Evolutionary conservation across 2,797 vertebrate species (phyloP).

Genomic region (Tadarida brasiliensis): DNA sequence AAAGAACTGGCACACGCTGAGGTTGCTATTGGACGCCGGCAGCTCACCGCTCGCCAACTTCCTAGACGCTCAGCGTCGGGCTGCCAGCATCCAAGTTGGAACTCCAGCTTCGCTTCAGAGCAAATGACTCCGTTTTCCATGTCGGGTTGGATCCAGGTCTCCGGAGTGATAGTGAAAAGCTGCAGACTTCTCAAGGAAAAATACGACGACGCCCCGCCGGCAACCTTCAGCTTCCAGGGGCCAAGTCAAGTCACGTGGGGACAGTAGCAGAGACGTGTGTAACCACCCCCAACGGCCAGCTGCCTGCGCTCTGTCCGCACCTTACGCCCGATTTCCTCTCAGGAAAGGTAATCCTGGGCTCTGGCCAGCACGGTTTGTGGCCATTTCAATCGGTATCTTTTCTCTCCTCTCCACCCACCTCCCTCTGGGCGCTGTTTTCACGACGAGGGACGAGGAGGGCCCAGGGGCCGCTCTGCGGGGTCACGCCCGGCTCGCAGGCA

Average conservation of each 20-base stretch:
- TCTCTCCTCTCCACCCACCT: not conserved
- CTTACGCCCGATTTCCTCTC: rapidly evolving
- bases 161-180: constrained; percentile 66
- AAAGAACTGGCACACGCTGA: constrained; percentile 71
- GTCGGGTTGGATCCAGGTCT: constrained; percentile 64
- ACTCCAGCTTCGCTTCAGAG: constrained; percentile 76
- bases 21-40: constrained; percentile 82
- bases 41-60: constrained; percentile 72
- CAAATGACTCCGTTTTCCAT: constrained; percentile 80
- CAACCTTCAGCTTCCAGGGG: not conserved
- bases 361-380: rapidly evolving
- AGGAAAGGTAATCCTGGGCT: too few relatives aligned
- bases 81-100: constrained; percentile 81
- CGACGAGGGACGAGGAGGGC: rapidly evolving
- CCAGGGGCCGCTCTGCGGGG: rapidly evolving
- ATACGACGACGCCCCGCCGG: not conserved
- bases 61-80: constrained; percentile 67
- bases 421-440: not conserved
- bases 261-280: rapidly evolving
- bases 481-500: rapidly evolving
- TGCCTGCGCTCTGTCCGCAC: rapidly evolving
- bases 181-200: constrained; percentile 67
- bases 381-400: not conserved
- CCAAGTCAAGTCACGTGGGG: rapidly evolving
- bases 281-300: rapidly evolving